A percentile compares a stretch with the other conserved stretches of the same genome.
phyloP scores from a whole-genome alignment of 2,797 vertebrate species.

The Lithobates sylvaticus region DNA sequence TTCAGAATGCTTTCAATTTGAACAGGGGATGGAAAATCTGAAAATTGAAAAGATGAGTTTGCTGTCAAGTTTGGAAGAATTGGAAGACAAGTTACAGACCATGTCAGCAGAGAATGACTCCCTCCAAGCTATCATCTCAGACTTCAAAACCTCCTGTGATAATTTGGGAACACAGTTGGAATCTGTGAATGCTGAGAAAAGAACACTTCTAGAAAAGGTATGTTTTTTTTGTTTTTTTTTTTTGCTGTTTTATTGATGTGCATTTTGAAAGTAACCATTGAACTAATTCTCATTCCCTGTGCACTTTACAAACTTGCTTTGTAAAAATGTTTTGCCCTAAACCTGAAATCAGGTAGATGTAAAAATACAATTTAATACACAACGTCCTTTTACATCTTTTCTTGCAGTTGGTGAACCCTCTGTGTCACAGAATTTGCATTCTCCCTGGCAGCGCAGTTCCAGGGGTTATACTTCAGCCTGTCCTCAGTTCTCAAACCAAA shows the following conservation, averaged over 20 bases:
- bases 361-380: too few relatives aligned
- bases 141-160: slow-evolving; percentile 71
- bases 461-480: too few relatives aligned
- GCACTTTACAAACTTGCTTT: not conserved
- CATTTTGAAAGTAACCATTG: too few relatives aligned
- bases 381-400: too few relatives aligned
- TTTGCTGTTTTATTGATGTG: too few relatives aligned
- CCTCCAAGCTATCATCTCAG: slow-evolving; percentile 63
- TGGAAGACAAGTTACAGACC: slow-evolving; percentile 70
- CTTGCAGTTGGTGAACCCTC: too few relatives aligned
- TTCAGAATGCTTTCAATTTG: slow-evolving; percentile 36
- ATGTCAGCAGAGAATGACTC: slow-evolving; percentile 66
- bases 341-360: too few relatives aligned
- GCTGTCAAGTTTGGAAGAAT: slow-evolving; percentile 64
- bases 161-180: slow-evolving; percentile 76
- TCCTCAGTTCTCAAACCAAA: too few relatives aligned
- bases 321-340: too few relatives aligned
- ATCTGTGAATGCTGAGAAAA: slow-evolving; percentile 68
- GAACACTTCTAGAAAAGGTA: slow-evolving; percentile 80
- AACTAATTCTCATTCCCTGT: not conserved
- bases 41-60: slow-evolving; percentile 71
- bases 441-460: too few relatives aligned
- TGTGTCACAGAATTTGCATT: too few relatives aligned
- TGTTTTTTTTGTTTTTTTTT: too few relatives aligned
- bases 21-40: slow-evolving; percentile 70